Evolutionary conservation across 2,888 invertebrate species (phyloP).

Genomic region (Hyposoter dolosus): DNA sequence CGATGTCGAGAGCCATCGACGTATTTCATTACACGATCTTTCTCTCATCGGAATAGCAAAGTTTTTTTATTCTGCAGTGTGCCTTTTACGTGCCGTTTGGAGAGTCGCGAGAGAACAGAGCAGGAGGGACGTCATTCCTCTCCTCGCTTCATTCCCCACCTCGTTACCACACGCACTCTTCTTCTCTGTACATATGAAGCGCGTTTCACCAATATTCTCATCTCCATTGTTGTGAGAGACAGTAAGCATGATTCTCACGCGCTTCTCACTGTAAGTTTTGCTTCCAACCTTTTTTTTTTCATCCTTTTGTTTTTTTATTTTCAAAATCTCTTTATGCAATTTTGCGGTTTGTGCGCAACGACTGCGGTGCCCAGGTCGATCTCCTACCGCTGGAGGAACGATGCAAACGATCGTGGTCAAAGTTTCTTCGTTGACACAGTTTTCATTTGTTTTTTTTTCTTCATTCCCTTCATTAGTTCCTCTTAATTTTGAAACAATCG

Average conservation of each 20-base stretch:
- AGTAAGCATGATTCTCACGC: slow-evolving; percentile 79
- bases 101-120: neutral
- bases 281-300: slow-evolving; percentile 1
- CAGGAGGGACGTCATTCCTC: neutral
- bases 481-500: neutral
- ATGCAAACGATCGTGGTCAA: neutral
- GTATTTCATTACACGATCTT: neutral
- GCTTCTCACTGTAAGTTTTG: slow-evolving; percentile 80
- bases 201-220: slow-evolving; percentile 34
- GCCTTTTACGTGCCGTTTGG: slow-evolving; percentile 18
- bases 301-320: slow-evolving; percentile 8
- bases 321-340: neutral
- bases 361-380: neutral
- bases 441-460: neutral
- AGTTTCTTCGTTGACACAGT: neutral
- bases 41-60: neutral
- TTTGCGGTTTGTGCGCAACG: neutral
- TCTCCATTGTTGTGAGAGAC: slow-evolving; percentile 56
- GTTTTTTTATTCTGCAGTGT: neutral
- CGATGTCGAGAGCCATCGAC: neutral
- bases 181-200: slow-evolving; percentile 43
- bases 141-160: slow-evolving; percentile 1
- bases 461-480: neutral
- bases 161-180: slow-evolving; percentile 1
- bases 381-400: neutral